A percentile compares a stretch with the other conserved stretches of the same genome.
phyloP scores from a whole-genome alignment of 2,888 invertebrate species.

The Luperina nickerlii region DNA sequence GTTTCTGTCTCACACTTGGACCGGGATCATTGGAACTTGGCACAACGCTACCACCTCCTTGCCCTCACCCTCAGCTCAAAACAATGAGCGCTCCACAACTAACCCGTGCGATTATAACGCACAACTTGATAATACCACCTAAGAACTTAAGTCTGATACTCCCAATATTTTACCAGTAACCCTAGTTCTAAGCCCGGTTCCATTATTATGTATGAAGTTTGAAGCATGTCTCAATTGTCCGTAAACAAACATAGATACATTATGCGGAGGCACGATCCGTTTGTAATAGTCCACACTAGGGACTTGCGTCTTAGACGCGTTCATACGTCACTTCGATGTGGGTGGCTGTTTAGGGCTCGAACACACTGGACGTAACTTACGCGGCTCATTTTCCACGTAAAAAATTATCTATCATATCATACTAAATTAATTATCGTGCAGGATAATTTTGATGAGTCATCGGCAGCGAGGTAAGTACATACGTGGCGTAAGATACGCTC shows the following conservation, averaged over 20 bases:
- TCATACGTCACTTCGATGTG: constrained; percentile 27
- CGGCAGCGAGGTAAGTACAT: neutral
- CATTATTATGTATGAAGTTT: constrained; percentile 73
- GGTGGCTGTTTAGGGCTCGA: neutral
- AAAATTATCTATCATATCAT: no score
- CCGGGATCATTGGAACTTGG: no score
- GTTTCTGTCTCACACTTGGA: no score
- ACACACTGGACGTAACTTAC: neutral
- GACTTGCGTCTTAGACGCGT: constrained; percentile 52
- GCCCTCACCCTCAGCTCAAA: constrained; percentile 29
- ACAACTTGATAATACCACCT: constrained; percentile 65
- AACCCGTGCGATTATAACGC: constrained; percentile 62
- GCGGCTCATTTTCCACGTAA: neutral
- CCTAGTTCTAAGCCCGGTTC: constrained; percentile 71
- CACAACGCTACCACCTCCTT: neutral
- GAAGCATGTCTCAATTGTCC: constrained; percentile 75
- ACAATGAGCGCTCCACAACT: constrained; percentile 63
- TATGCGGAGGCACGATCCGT: constrained; percentile 69
- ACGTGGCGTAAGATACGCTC: no score
- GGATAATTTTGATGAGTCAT: no score
- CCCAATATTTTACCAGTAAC: constrained; percentile 71
- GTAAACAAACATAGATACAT: constrained; percentile 67
- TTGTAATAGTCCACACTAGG: constrained; percentile 46
- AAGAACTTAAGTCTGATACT: constrained; percentile 69
- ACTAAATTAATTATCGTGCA: no score